Evolutionary conservation across 2,113 vertebrate species (phyloP).

Genomic region (Brachionichthys hirsutus): DNA sequence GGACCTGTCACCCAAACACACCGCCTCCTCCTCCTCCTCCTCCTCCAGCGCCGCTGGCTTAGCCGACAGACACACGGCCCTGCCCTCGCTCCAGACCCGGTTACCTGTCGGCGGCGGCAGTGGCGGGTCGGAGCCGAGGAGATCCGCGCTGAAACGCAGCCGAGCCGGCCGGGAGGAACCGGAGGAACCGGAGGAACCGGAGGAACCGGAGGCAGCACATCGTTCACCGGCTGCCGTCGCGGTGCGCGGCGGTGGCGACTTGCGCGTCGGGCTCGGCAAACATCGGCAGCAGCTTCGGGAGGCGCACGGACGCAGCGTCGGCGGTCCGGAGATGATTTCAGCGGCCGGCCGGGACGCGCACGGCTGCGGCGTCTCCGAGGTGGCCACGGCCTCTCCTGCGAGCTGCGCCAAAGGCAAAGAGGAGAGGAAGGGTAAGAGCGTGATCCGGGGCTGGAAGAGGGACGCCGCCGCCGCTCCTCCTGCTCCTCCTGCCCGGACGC

Average conservation of each 20-base stretch:
- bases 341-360: constrained; percentile 82
- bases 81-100: constrained; percentile 84
- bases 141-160: constrained; percentile 92
- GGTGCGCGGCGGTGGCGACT: constrained; percentile 75
- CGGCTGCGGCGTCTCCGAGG: constrained; percentile 44
- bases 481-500: constrained; percentile 71
- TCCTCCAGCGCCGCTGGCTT: constrained; percentile 76
- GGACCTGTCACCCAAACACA: constrained; percentile 76
- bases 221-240: constrained; percentile 78
- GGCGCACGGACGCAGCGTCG: constrained; percentile 89
- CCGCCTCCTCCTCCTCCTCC: constrained; percentile 45
- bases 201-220: constrained; percentile 35
- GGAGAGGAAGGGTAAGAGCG: constrained; percentile 87
- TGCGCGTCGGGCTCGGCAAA: constrained; percentile 81
- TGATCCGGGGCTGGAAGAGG: constrained; percentile 86
- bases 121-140: constrained; percentile 91
- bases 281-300: constrained; percentile 75
- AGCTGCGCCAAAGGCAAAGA: constrained; percentile 87
- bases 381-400: constrained; percentile 57
- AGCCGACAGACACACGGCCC: constrained; percentile 90
- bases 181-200: constrained; percentile 40
- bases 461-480: constrained; percentile 79
- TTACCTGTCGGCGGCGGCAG: constrained; percentile 79
- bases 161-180: constrained; percentile 86
- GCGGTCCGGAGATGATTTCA: constrained; percentile 78